Percentiles rank a stretch among this genome's conserved stretches.
phyloP scores from a whole-genome alignment of 2,888 invertebrate genomes.

The Caenorhabditis sp. region DNA sequence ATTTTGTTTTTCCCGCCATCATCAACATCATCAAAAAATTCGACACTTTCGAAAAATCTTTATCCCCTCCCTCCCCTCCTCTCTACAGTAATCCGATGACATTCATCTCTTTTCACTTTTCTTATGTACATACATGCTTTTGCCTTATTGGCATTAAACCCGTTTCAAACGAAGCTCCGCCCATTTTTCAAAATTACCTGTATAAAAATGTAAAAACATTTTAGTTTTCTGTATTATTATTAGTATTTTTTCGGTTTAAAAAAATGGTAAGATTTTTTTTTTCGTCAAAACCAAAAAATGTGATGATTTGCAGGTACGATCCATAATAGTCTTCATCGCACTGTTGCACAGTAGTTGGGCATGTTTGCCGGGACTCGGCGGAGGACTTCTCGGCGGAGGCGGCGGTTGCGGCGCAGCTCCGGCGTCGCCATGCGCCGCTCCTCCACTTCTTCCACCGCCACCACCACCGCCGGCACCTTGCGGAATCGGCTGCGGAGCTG shows the following conservation, averaged over 20 bases:
- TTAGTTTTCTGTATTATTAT: neutral
- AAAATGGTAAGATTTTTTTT: neutral
- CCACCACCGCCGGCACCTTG: constrained; percentile 34
- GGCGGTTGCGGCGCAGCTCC: constrained; percentile 32
- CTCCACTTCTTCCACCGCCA: constrained; percentile 20
- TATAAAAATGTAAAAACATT: neutral
- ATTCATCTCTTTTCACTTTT: neutral
- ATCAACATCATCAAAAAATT: neutral
- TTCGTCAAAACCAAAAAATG: too few relatives aligned
- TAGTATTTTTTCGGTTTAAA: neutral
- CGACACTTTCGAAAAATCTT: neutral
- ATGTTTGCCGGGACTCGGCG: constrained; percentile 41
- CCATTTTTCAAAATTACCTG: neutral
- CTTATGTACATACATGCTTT: neutral
- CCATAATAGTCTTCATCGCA: neutral
- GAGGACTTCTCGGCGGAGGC: constrained; percentile 33
- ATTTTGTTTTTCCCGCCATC: too few relatives aligned
- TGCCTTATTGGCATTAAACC: neutral
- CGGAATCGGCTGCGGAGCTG: constrained; percentile 40
- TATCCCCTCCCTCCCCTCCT: neutral
- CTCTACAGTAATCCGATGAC: neutral
- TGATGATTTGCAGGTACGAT: too few relatives aligned
- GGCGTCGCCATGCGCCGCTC: constrained; percentile 35
- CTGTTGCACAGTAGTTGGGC: constrained; percentile 3
- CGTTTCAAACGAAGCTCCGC: neutral